These are phyloP conservation scores for Epinotia nisella DNA, from an alignment of 2,888 invertebrate genomes.

Conservation along the genomic window DNA sequence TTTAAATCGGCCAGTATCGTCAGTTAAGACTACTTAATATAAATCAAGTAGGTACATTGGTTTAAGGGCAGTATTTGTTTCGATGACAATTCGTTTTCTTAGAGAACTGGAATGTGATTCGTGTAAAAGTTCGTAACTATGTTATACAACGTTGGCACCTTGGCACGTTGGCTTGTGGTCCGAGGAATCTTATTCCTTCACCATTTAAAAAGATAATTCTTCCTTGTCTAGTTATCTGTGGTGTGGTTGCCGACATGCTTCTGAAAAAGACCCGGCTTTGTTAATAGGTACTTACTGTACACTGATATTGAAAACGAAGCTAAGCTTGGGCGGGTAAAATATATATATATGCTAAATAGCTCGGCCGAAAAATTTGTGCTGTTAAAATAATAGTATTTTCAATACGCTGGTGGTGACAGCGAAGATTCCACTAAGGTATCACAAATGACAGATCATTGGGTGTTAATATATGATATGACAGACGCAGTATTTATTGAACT, in stretches of 20 bases:
- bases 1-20: not conserved
- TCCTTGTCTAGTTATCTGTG: slow-evolving; percentile 72
- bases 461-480: not conserved
- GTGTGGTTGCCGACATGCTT: slow-evolving; percentile 76
- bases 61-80: slow-evolving; percentile 13
- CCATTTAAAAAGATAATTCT: slow-evolving; percentile 49
- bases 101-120: slow-evolving; percentile 8
- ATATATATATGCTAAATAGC: no score
- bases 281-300: not conserved
- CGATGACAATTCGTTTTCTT: slow-evolving; percentile 32
- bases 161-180: slow-evolving; percentile 31
- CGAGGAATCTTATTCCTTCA: slow-evolving; percentile 39
- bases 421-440: no score
- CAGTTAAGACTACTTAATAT: not conserved
- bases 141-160: slow-evolving; percentile 24
- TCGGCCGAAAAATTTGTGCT: no score
- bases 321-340: not conserved
- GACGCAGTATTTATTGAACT: slow-evolving; percentile 48
- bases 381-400: no score
- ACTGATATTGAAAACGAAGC: not conserved
- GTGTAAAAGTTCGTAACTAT: slow-evolving; percentile 17
- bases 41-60: not conserved
- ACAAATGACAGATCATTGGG: not conserved
- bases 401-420: no score
- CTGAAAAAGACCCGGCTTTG: slow-evolving; percentile 52